Conservation (phyloP, 1,140 invertebrate species). For the Drosophila arawakana region DNA sequence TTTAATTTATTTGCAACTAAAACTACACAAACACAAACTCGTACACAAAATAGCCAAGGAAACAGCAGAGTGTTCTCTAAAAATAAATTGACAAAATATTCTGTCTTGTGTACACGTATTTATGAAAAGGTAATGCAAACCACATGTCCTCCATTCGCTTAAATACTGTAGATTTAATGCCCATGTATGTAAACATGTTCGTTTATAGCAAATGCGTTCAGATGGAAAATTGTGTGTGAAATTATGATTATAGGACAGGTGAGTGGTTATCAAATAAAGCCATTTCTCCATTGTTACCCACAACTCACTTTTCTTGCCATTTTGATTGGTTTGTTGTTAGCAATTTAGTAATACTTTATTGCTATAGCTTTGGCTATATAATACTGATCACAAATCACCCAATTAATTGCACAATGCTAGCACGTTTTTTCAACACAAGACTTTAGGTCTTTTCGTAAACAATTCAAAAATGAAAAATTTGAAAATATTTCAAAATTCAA, state of each 20-base stretch:
- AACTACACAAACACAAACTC: slow-evolving; percentile 43
- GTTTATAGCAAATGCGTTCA: neutral
- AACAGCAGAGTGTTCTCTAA: slow-evolving; percentile 52
- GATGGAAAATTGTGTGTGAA: slow-evolving; percentile 44
- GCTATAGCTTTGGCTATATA: slow-evolving; percentile 15
- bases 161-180: slow-evolving; percentile 8
- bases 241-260: slow-evolving; percentile 3
- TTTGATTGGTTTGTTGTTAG: slow-evolving; percentile 22
- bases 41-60: slow-evolving; percentile 30
- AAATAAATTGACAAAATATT: slow-evolving; percentile 77
- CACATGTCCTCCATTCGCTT: slow-evolving; percentile 71
- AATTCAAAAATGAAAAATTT: slow-evolving; percentile 40
- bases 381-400: slow-evolving; percentile 63
- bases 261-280: neutral
- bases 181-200: slow-evolving; percentile 7
- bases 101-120: slow-evolving; percentile 43
- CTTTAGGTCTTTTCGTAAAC: slow-evolving; percentile 47
- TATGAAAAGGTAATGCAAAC: slow-evolving; percentile 78
- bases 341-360: slow-evolving; percentile 52
- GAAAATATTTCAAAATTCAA: slow-evolving; percentile 28
- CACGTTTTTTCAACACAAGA: slow-evolving; percentile 52
- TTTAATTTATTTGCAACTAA: slow-evolving; percentile 80
- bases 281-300: neutral
- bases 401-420: slow-evolving; percentile 62
- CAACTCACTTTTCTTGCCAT: slow-evolving; percentile 75